A percentile compares a stretch with the other conserved stretches of the same genome.
Conservation (phyloP, 2,888 invertebrate genomes). For the Drosophila pseudotalamancana region DNA sequence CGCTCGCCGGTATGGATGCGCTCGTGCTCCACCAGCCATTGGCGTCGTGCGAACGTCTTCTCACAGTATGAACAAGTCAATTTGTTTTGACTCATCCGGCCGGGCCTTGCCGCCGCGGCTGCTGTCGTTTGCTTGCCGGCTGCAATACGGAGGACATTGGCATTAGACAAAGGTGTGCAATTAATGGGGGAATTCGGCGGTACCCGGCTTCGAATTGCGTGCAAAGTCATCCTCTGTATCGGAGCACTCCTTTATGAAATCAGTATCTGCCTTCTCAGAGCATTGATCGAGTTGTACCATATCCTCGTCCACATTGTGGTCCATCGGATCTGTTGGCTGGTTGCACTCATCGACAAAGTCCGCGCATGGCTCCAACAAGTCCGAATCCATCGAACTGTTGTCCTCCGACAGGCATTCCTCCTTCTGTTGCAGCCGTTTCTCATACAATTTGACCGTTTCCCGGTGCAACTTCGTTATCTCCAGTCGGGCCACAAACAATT, state of each 20-base stretch:
- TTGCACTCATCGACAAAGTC: neutral
- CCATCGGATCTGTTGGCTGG: neutral
- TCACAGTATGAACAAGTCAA: slow-evolving; percentile 18
- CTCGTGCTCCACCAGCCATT: slow-evolving; percentile 92
- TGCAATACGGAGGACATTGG: neutral
- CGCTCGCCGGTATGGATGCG: slow-evolving; percentile 92
- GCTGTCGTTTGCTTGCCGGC: neutral
- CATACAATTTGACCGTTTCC: slow-evolving; percentile 1
- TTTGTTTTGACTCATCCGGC: too few species aligned
- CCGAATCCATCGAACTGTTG: neutral
- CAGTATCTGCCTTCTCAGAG: neutral
- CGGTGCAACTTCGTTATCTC: slow-evolving; percentile 50
- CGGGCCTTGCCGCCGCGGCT: too few species aligned
- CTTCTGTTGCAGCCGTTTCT: neutral
- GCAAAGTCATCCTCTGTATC: neutral
- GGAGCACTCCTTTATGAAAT: neutral
- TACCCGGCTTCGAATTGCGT: neutral
- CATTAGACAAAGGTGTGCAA: neutral
- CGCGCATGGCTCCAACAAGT: neutral
- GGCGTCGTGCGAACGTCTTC: slow-evolving; percentile 86
- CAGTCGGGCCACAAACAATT: slow-evolving; percentile 32
- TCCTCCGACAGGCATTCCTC: neutral
- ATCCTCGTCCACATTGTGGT: neutral
- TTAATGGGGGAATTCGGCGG: too few species aligned
- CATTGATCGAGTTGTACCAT: neutral